A percentile compares a stretch with the other conserved stretches of the same genome.
These are phyloP conservation scores for Cataglyphis albicans DNA, from an alignment of 2,888 invertebrate species.

Conservation along the genomic window DNA sequence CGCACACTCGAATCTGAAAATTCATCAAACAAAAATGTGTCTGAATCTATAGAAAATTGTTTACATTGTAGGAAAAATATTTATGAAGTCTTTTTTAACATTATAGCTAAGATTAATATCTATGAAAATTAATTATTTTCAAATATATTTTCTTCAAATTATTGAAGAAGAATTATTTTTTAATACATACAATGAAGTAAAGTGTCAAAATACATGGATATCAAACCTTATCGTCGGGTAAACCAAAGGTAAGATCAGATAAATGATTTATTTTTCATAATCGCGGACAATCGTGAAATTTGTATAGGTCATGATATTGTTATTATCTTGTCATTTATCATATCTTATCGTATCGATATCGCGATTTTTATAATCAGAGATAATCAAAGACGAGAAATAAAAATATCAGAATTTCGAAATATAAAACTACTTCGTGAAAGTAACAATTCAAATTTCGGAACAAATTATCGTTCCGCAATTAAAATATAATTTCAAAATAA, in stretches of 20 bases:
- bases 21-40: too few species aligned
- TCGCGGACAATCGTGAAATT: slow-evolving; percentile 1
- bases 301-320: neutral
- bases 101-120: neutral
- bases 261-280: slow-evolving; percentile 16
- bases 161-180: slow-evolving; percentile 8
- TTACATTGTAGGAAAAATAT: neutral
- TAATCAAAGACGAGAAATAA: neutral
- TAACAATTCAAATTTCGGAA: neutral
- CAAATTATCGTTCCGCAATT: neutral
- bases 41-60: too few species aligned
- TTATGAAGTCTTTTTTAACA: neutral
- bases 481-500: neutral
- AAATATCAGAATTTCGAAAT: neutral
- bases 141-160: neutral
- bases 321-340: slow-evolving; percentile 14
- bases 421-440: neutral
- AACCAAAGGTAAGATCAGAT: slow-evolving; percentile 19
- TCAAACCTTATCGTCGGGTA: neutral
- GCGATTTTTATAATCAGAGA: neutral
- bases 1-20: too few species aligned
- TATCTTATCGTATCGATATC: neutral
- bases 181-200: neutral
- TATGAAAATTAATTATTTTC: neutral
- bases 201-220: neutral